Percentiles rank a stretch among this genome's conserved stretches.
phyloP scores from a whole-genome alignment of 2,888 invertebrate genomes.

The Parelbella ahira region DNA sequence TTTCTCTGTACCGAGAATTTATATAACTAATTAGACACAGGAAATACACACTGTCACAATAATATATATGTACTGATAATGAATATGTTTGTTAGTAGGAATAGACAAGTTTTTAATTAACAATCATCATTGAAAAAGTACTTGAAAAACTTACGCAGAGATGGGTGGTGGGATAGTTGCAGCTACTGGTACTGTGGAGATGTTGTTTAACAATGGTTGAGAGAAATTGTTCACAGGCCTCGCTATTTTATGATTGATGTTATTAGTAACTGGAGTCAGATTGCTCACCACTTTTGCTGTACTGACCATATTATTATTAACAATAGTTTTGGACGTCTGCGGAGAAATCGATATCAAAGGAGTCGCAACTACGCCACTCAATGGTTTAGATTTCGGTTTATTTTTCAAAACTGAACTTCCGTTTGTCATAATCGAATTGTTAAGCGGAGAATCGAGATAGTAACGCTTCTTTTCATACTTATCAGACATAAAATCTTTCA shows the following conservation, averaged over 20 bases:
- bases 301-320: conserved; percentile 49
- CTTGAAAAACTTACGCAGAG: conserved; percentile 12
- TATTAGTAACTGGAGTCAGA: conserved; percentile 46
- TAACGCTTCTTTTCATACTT: conserved; percentile 96
- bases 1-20: too few relatives aligned
- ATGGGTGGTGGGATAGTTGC: conserved; percentile 50
- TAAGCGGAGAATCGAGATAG: conserved; percentile 57
- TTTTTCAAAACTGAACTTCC: conserved; percentile 52
- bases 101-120: too few relatives aligned
- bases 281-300: conserved; percentile 56
- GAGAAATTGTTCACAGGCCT: conserved; percentile 55
- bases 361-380: conserved; percentile 45
- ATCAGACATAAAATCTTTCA: conserved; percentile 95
- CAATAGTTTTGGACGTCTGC: conserved; percentile 45
- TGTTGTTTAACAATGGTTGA: conserved; percentile 47
- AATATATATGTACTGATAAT: too few relatives aligned
- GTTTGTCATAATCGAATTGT: conserved; percentile 46
- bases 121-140: too few relatives aligned
- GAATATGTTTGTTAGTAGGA: too few relatives aligned
- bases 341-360: conserved; percentile 67
- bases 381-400: conserved; percentile 56
- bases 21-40: too few relatives aligned
- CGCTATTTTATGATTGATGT: conserved; percentile 54
- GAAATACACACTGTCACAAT: too few relatives aligned
- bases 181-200: conserved; percentile 31